Percentiles rank a stretch among this genome's conserved stretches.
Conservation (phyloP, 2,113 vertebrate genomes). For the Anguilla japonica region DNA sequence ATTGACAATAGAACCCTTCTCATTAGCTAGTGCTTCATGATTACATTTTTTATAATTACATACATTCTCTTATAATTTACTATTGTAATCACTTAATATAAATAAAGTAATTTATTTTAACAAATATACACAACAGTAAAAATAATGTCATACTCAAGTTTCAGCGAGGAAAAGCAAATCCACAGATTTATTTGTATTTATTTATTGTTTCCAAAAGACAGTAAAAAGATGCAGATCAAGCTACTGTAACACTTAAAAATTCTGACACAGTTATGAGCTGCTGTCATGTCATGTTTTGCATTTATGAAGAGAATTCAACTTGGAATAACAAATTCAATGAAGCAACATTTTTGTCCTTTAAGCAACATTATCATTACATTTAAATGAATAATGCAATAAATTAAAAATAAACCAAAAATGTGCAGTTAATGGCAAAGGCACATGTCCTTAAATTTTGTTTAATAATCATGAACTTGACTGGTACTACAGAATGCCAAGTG, state of each 20-base stretch:
- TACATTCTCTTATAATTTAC: too few species aligned
- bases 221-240: not conserved
- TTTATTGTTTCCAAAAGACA: not conserved
- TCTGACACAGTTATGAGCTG: not conserved
- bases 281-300: not conserved
- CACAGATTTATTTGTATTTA: not conserved
- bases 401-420: not conserved
- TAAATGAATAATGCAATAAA: not conserved
- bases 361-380: not conserved
- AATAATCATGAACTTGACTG: not conserved
- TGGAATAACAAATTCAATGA: not conserved
- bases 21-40: not conserved
- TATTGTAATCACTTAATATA: too few species aligned
- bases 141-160: too few species aligned
- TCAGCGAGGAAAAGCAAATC: not conserved
- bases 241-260: not conserved
- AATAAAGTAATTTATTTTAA: too few species aligned
- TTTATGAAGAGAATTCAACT: not conserved
- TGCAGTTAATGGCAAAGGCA: not conserved
- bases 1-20: not conserved
- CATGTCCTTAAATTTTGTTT: not conserved
- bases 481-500: not conserved
- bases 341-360: not conserved
- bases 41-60: too few species aligned
- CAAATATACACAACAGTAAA: too few species aligned